phyloP scores from a whole-genome alignment of 2,113 vertebrate genomes.

The Pseudopipra pipra region DNA sequence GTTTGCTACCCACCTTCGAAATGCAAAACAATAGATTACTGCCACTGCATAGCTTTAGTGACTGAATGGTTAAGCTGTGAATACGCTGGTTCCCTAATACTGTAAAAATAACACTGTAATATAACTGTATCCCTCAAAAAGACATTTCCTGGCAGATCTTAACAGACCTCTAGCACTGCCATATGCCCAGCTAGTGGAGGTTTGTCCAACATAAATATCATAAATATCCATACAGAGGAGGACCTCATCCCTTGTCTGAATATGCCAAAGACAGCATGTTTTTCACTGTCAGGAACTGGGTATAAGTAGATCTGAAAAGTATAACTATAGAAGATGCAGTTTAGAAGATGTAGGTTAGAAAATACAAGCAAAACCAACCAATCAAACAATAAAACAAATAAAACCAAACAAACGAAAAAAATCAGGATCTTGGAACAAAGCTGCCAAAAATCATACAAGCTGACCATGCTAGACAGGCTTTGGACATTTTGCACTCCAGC shows the following conservation, averaged over 20 bases:
- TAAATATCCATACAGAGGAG: background rate
- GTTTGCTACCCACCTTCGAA: background rate
- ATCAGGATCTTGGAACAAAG: background rate
- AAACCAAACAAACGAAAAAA: background rate
- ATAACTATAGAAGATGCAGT: background rate
- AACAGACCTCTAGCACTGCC: background rate
- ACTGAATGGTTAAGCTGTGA: background rate
- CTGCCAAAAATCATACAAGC: background rate
- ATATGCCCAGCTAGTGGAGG: background rate
- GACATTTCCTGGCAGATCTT: background rate
- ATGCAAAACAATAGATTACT: background rate
- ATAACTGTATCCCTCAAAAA: background rate
- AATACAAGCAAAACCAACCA: background rate
- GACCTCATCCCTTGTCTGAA: background rate
- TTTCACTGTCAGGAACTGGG: background rate
- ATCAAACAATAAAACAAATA: background rate
- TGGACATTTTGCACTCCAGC: background rate
- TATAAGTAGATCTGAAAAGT: background rate
- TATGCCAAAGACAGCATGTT: background rate
- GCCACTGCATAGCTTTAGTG: background rate
- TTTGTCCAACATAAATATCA: background rate
- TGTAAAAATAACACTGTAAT: background rate
- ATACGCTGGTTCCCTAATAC: background rate
- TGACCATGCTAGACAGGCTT: background rate
- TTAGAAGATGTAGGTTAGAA: background rate